Evolutionary conservation across 2,797 vertebrate species (phyloP).

Genomic region (Urocyon cinereoargenteus): DNA sequence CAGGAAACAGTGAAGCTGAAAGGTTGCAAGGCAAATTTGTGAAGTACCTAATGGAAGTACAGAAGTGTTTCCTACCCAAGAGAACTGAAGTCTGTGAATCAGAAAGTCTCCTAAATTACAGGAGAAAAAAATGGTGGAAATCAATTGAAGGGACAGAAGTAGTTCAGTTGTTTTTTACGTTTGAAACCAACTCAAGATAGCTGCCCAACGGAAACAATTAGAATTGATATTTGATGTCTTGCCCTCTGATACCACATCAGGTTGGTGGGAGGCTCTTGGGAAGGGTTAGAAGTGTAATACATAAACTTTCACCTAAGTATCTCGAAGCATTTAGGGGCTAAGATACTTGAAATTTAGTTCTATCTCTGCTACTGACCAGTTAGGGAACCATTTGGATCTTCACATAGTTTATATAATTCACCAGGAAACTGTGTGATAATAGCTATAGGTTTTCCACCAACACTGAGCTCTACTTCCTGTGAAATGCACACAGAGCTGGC

Average conservation of each 20-base stretch:
- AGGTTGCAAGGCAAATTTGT: not conserved
- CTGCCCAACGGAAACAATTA: not conserved
- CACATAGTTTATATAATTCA: not conserved
- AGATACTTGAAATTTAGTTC: not conserved
- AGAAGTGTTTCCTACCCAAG: not conserved
- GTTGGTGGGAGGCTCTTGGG: not conserved
- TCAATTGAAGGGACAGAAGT: not conserved
- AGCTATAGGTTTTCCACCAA: not conserved
- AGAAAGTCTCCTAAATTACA: slow-evolving; percentile 22
- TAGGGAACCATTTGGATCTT: not conserved
- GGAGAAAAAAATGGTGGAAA: not conserved
- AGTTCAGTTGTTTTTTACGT: not conserved
- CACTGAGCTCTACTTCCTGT: not conserved
- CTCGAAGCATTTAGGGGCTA: not conserved
- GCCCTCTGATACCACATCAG: not conserved
- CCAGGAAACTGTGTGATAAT: not conserved
- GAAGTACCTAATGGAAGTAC: not conserved
- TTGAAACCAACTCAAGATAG: slow-evolving; percentile 11
- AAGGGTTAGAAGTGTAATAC: not conserved
- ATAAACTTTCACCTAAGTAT: not conserved
- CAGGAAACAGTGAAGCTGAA: not conserved
- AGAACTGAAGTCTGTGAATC: not conserved
- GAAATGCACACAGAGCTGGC: not conserved
- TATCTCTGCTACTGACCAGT: not conserved
- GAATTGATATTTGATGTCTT: not conserved